phyloP scores from a whole-genome alignment of 2,113 vertebrate genomes.

The Tachysurus vachellii region DNA sequence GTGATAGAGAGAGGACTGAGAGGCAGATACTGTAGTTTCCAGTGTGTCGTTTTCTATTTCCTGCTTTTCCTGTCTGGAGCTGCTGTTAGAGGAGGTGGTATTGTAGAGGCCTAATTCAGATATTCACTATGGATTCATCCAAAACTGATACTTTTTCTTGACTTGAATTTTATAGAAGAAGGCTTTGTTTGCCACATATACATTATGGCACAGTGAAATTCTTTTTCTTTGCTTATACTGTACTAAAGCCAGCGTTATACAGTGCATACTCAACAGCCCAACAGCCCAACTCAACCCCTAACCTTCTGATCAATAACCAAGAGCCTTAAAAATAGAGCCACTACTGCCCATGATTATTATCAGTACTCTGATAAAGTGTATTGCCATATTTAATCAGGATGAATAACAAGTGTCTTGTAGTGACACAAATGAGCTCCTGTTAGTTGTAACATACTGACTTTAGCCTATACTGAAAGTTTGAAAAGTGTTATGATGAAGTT shows the following conservation, averaged over 20 bases:
- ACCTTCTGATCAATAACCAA: too few relatives aligned
- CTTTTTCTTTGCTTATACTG: too few relatives aligned
- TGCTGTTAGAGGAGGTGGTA: not conserved
- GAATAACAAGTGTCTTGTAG: not conserved
- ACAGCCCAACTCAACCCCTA: too few relatives aligned
- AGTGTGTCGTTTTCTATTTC: not conserved
- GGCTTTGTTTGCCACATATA: too few relatives aligned
- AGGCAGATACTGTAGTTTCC: not conserved
- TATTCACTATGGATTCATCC: constrained; percentile 24
- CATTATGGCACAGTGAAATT: too few relatives aligned
- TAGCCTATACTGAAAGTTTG: too few relatives aligned
- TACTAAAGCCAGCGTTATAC: too few relatives aligned
- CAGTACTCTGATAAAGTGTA: not conserved
- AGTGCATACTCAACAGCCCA: too few relatives aligned
- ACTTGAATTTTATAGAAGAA: constrained; percentile 7
- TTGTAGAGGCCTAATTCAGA: not conserved
- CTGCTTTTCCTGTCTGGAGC: not conserved
- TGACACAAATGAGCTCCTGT: not conserved
- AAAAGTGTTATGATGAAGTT: not conserved
- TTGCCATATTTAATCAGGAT: not conserved
- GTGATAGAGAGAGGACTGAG: not conserved
- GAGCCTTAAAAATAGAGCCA: too few relatives aligned
- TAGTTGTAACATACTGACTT: not conserved
- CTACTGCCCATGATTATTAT: not conserved
- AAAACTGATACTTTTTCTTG: constrained; percentile 19